Conservation (phyloP, 2,888 invertebrate species). For the Craniophora ligustri region DNA sequence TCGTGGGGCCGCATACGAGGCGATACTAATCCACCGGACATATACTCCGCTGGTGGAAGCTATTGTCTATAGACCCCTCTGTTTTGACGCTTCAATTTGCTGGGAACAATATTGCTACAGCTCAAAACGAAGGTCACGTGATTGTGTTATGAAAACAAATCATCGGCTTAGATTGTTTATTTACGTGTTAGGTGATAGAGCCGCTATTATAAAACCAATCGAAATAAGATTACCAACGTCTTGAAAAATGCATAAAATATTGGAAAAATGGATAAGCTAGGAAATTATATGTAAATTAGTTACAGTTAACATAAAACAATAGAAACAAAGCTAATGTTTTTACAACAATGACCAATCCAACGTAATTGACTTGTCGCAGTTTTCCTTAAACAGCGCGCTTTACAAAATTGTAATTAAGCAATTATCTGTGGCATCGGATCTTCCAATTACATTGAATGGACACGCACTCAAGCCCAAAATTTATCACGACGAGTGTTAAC, state of each 20-base stretch:
- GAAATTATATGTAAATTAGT: background rate
- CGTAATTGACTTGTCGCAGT: slow-evolving; percentile 4
- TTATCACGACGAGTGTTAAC: slow-evolving; percentile 31
- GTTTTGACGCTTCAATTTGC: slow-evolving; percentile 36
- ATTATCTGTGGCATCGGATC: slow-evolving; percentile 44
- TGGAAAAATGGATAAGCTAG: background rate
- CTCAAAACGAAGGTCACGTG: slow-evolving; percentile 40
- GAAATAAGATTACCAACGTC: background rate
- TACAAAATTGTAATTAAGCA: slow-evolving; percentile 46
- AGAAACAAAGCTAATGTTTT: slow-evolving; percentile 2
- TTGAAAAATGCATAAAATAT: no score
- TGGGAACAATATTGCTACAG: slow-evolving; percentile 34
- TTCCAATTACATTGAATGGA: slow-evolving; percentile 52
- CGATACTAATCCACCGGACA: slow-evolving; percentile 64
- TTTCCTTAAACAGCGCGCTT: slow-evolving; percentile 13
- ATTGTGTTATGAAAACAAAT: slow-evolving; percentile 46
- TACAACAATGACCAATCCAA: background rate
- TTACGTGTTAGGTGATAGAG: background rate
- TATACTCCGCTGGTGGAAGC: slow-evolving; percentile 11
- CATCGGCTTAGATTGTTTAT: slow-evolving; percentile 21
- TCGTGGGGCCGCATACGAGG: slow-evolving; percentile 75
- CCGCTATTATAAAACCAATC: background rate
- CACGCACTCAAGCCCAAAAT: slow-evolving; percentile 46
- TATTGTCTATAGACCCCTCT: slow-evolving; percentile 35
- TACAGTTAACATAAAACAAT: background rate